Conservation (phyloP, 2,888 invertebrate species). For the Lepetodrilus schrolli region DNA sequence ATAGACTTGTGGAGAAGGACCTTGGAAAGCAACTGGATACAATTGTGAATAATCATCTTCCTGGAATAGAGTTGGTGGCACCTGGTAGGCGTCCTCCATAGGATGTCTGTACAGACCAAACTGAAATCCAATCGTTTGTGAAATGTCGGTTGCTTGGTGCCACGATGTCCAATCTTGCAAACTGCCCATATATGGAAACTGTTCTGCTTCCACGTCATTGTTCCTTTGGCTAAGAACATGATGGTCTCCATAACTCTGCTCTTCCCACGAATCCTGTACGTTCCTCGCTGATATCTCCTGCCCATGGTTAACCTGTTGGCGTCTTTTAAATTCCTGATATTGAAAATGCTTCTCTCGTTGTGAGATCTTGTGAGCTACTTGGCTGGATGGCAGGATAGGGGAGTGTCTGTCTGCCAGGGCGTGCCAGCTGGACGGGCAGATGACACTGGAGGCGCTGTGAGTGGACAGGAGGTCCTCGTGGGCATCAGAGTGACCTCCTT, state of each 20-base stretch:
- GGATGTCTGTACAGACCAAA: not conserved
- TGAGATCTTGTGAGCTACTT: constrained; percentile 55
- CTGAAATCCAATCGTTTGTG: not conserved
- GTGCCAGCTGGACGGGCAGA: constrained; percentile 69
- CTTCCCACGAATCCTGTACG: not conserved
- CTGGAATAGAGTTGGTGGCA: not conserved
- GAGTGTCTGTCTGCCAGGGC: constrained; percentile 61
- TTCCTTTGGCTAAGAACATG: not conserved
- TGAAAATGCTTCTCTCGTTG: constrained; percentile 57
- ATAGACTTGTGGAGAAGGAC: too few relatives aligned
- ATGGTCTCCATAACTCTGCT: not conserved
- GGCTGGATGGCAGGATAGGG: constrained; percentile 65
- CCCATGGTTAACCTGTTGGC: constrained; percentile 40
- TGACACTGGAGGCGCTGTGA: constrained; percentile 42
- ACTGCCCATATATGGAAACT: too few relatives aligned
- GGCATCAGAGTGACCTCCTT: not conserved
- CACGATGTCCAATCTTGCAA: not conserved
- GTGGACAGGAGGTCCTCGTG: constrained; percentile 38
- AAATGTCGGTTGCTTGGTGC: not conserved
- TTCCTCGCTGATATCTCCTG: not conserved
- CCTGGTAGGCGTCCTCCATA: not conserved
- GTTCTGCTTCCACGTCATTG: too few relatives aligned
- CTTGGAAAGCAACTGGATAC: too few relatives aligned
- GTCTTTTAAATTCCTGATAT: constrained; percentile 51
- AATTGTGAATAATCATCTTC: not conserved